Evolutionary conservation across 2,888 invertebrate genomes (phyloP).

Genomic region (Drosophila borborema): DNA sequence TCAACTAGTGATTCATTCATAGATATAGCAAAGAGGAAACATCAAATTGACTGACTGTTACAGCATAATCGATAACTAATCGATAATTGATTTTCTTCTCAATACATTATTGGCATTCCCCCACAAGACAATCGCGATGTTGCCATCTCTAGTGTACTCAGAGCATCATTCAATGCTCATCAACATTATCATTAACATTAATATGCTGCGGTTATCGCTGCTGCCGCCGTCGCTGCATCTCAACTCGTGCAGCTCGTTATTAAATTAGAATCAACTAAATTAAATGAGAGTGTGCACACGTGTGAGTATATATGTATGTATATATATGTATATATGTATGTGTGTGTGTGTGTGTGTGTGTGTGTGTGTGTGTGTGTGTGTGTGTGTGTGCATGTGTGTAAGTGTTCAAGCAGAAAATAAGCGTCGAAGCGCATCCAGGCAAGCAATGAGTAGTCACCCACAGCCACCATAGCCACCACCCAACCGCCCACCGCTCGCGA

Average conservation of each 20-base stretch:
- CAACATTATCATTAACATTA: conserved; percentile 54
- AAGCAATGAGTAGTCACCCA: conserved; percentile 39
- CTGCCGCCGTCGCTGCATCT: conserved; percentile 37
- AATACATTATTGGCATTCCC: background rate
- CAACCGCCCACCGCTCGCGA: background rate
- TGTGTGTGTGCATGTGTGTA: conserved; percentile 15
- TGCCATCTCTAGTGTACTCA: background rate
- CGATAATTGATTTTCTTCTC: background rate
- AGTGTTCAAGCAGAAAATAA: conserved; percentile 62
- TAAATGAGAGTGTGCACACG: conserved; percentile 37
- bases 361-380: conserved; percentile 10
- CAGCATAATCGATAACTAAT: background rate
- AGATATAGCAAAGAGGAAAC: too few relatives aligned
- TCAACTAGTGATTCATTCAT: too few relatives aligned
- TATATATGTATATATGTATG: too few relatives aligned
- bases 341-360: background rate
- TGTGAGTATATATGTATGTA: conserved; percentile 1
- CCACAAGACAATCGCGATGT: background rate
- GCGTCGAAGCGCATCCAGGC: conserved; percentile 73
- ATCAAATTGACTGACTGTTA: too few relatives aligned
- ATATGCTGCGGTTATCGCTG: conserved; percentile 49
- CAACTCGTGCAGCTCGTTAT: conserved; percentile 63
- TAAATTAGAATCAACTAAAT: conserved; percentile 76
- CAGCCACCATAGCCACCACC: background rate
- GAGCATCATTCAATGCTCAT: conserved; percentile 37